Evolutionary conservation across 2,888 invertebrate genomes (phyloP).

Genomic region (Himalopsyche japonica): DNA sequence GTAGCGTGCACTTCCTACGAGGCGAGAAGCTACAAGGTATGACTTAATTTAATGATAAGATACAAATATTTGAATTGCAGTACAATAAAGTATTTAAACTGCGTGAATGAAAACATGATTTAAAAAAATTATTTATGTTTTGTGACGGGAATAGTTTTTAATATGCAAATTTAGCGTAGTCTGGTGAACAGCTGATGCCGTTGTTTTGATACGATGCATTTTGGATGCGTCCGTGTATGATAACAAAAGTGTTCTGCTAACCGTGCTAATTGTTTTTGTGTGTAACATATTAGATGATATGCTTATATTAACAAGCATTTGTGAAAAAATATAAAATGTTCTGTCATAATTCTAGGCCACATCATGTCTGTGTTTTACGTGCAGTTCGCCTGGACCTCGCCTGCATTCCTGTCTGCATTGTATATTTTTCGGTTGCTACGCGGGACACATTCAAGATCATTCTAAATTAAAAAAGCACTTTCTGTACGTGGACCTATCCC

Average conservation of each 20-base stretch:
- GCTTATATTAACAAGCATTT: neutral
- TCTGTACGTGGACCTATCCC: constrained; percentile 83
- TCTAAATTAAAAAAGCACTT: constrained; percentile 79
- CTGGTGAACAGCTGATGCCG: constrained; percentile 32
- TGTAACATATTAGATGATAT: neutral
- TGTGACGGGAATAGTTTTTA: neutral
- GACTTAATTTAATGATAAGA: neutral
- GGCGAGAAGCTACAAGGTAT: constrained; percentile 82
- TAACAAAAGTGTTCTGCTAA: neutral
- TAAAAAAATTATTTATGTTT: neutral
- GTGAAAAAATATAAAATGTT: neutral
- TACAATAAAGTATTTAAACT: neutral
- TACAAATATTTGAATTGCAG: neutral
- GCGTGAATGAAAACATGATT: neutral
- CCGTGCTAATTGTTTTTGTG: neutral
- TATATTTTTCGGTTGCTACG: constrained; percentile 91
- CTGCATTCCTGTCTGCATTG: constrained; percentile 87
- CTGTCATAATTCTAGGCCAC: constrained; percentile 64
- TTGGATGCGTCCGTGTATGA: neutral
- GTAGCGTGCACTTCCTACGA: constrained; percentile 79
- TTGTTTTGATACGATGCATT: constrained; percentile 25
- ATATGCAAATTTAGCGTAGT: neutral
- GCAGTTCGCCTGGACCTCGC: constrained; percentile 77
- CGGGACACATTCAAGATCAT: constrained; percentile 85
- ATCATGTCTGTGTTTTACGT: constrained; percentile 80